A percentile compares a stretch with the other conserved stretches of the same genome.
Conservation (phyloP, 2,888 invertebrate species). For the Ormyrus labotus region DNA sequence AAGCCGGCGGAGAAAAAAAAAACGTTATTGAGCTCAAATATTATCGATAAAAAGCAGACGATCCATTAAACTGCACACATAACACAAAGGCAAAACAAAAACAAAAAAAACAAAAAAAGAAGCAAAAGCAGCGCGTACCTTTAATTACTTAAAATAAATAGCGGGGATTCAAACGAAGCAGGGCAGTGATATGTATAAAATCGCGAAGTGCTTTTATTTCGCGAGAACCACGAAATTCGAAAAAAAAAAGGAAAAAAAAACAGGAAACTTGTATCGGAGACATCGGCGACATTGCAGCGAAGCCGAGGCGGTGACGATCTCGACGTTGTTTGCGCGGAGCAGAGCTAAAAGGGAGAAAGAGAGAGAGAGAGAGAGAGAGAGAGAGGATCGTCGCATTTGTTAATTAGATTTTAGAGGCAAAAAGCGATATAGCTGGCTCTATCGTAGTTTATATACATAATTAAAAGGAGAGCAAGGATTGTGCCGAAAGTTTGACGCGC, state of each 20-base stretch:
- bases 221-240: background rate
- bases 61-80: conserved; percentile 33
- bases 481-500: conserved; percentile 59
- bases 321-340: background rate
- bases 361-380: background rate
- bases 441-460: conserved; percentile 69
- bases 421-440: conserved; percentile 71
- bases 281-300: background rate
- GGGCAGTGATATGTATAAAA: conserved; percentile 17
- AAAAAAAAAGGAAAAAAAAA: background rate
- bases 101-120: background rate
- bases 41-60: conserved; percentile 40
- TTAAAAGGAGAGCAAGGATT: conserved; percentile 46
- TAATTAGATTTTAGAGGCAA: conserved; percentile 52
- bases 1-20: background rate
- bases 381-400: conserved; percentile 43
- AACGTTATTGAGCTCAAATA: conserved; percentile 47
- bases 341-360: background rate
- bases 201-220: conserved; percentile 22
- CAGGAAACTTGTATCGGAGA: no score
- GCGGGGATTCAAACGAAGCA: background rate
- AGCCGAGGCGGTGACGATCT: background rate
- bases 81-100: conserved; percentile 33
- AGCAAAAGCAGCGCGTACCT: conserved; percentile 24
- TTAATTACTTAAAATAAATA: conserved; percentile 31